These are phyloP conservation scores for Puffinus mauretanicus DNA, from an alignment of 2,113 vertebrate species.

Conservation along the genomic window DNA sequence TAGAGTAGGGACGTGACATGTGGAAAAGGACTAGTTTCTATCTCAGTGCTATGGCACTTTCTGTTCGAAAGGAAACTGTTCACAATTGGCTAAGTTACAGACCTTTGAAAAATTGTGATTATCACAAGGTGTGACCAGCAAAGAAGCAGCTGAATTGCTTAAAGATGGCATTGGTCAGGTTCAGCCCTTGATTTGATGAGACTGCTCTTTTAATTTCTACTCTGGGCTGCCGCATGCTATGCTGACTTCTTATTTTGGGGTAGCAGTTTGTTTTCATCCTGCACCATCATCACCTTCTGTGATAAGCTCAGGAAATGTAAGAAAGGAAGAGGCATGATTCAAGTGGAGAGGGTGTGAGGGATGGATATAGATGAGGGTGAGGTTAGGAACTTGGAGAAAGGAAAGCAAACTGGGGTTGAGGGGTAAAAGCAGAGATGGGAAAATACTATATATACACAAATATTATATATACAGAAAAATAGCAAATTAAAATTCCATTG, in stretches of 20 bases:
- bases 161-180: neutral
- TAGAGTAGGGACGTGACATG: accelerated
- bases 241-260: neutral
- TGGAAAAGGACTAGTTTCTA: neutral
- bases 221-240: neutral
- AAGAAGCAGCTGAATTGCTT: neutral
- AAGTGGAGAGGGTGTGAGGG: neutral
- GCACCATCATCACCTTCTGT: neutral
- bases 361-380: neutral
- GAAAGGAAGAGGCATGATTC: neutral
- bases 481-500: neutral
- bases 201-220: neutral
- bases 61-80: neutral
- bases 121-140: neutral
- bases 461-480: neutral
- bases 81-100: neutral
- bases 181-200: neutral
- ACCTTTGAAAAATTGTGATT: neutral
- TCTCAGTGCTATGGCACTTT: neutral
- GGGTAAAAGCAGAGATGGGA: neutral
- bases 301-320: neutral
- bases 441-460: neutral
- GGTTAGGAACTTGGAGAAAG: neutral
- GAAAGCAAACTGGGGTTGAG: neutral
- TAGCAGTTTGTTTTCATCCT: neutral